Conservation (phyloP, 1,140 invertebrate genomes). For the Pectinophora gossypiella region DNA sequence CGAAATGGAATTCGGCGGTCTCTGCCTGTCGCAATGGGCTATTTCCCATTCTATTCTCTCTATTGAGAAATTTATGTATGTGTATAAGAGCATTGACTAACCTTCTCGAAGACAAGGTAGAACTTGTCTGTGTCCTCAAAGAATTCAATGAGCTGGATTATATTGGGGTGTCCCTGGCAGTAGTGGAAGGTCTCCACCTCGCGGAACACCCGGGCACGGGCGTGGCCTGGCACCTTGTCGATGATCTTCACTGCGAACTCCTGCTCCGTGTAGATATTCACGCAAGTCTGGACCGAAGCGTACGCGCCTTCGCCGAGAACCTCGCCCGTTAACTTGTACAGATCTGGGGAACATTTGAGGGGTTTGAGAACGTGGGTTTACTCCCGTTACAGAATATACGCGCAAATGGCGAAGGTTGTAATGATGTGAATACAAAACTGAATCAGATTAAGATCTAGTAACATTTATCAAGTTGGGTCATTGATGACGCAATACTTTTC, state of each 20-base stretch:
- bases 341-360: conserved; percentile 88
- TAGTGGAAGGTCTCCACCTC: conserved; percentile 99
- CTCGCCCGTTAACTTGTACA: conserved; percentile 96
- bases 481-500: too few relatives aligned
- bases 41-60: too few relatives aligned
- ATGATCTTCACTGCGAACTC: conserved; percentile 99
- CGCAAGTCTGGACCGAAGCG: conserved; percentile 95
- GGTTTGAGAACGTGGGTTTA: too few relatives aligned
- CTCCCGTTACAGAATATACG: too few relatives aligned
- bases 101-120: conserved; percentile 98
- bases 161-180: conserved; percentile 96
- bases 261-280: conserved; percentile 91
- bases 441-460: too few relatives aligned
- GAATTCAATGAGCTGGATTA: conserved; percentile 97
- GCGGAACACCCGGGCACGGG: conserved; percentile 94
- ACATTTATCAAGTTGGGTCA: too few relatives aligned
- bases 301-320: conserved; percentile 97
- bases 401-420: too few relatives aligned
- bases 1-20: too few relatives aligned
- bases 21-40: too few relatives aligned
- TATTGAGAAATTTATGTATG: too few relatives aligned
- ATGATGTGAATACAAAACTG: too few relatives aligned
- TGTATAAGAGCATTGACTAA: too few relatives aligned
- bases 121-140: conserved; percentile 98
- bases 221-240: conserved; percentile 95